Percentiles rank a stretch among this genome's conserved stretches.
Evolutionary conservation across 2,888 invertebrate species (phyloP).

Genomic region (Fissipunctia ypsillon): DNA sequence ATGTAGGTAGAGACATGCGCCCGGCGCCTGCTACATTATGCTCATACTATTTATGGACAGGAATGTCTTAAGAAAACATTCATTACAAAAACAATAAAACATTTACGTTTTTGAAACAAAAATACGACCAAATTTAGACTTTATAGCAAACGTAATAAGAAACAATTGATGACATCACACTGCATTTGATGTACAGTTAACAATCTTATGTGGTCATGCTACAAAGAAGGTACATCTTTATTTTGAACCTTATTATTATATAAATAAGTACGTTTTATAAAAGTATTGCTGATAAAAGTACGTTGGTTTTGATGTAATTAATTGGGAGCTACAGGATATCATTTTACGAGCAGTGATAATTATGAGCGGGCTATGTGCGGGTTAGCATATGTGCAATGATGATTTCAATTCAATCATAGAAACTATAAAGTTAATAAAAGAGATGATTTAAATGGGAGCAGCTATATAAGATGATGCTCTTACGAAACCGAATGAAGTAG

Average conservation of each 20-base stretch:
- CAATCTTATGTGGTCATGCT: constrained; percentile 33
- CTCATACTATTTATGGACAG: constrained; percentile 85
- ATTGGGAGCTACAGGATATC: constrained; percentile 76
- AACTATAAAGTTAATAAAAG: constrained; percentile 31
- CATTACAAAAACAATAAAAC: constrained; percentile 72
- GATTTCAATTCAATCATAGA: constrained; percentile 58
- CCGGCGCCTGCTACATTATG: constrained; percentile 76
- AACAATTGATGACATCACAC: constrained; percentile 57
- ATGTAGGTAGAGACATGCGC: constrained; percentile 46
- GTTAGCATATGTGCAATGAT: constrained; percentile 55
- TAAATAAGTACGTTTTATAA: constrained; percentile 30
- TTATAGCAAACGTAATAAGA: constrained; percentile 60
- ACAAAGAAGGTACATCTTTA: constrained; percentile 40
- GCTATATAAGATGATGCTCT: constrained; percentile 16
- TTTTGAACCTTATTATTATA: constrained; percentile 64
- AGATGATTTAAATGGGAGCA: constrained; percentile 35
- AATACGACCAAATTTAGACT: constrained; percentile 63
- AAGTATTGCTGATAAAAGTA: constrained; percentile 11
- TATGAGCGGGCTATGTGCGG: constrained; percentile 65
- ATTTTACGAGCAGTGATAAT: constrained; percentile 75
- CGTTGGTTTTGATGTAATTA: constrained; percentile 72
- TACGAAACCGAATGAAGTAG: constrained; percentile 4
- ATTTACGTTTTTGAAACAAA: constrained; percentile 58
- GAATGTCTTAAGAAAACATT: constrained; percentile 87
- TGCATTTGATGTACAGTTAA: constrained; percentile 46